These are phyloP conservation scores for Stictonetta naevosa DNA, from an alignment of 2,113 vertebrate species.

Conservation along the genomic window DNA sequence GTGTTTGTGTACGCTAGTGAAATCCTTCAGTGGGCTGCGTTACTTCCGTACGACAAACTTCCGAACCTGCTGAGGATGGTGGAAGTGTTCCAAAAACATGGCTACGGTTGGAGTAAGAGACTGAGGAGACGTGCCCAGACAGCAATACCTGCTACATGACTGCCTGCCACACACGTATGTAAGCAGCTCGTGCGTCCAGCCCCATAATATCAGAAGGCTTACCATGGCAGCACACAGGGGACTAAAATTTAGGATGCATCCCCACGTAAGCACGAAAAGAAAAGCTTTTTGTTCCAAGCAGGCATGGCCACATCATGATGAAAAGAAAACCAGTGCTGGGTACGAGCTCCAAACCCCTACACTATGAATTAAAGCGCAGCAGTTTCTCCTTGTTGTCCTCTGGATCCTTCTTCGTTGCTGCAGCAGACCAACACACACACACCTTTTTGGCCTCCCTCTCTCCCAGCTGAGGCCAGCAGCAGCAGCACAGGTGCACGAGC, in stretches of 20 bases:
- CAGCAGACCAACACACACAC: accelerated
- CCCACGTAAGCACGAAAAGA: not conserved
- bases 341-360: not conserved
- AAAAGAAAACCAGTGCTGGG: not conserved
- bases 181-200: not conserved
- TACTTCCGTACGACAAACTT: not conserved
- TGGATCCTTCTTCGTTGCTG: accelerated
- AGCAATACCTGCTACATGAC: accelerated
- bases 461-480: not conserved
- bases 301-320: not conserved
- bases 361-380: not conserved
- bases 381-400: not conserved
- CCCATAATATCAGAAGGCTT: not conserved
- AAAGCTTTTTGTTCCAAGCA: conserved; percentile 1
- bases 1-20: not conserved
- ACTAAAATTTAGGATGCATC: not conserved
- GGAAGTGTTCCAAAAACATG: not conserved
- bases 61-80: not conserved
- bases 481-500: not conserved
- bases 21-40: not conserved
- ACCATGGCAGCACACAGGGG: accelerated
- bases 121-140: not conserved
- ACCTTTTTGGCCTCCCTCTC: not conserved
- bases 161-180: not conserved
- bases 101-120: not conserved